A percentile compares a stretch with the other conserved stretches of the same genome.
These are phyloP conservation scores for Bujurquina vittata DNA, from an alignment of 2,113 vertebrate genomes.

Conservation along the genomic window DNA sequence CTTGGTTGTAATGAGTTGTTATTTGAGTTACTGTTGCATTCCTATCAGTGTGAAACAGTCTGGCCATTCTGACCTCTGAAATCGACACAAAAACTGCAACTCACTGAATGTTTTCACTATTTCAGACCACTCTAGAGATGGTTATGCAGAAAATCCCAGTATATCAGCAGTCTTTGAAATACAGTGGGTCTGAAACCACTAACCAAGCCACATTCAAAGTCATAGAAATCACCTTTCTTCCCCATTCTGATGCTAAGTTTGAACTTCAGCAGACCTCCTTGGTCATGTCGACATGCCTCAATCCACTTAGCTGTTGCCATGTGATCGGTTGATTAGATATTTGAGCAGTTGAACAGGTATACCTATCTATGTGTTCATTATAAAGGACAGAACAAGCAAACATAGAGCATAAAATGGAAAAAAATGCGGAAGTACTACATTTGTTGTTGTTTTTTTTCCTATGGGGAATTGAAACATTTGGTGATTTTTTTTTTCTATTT, in stretches of 20 bases:
- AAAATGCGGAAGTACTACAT: neutral
- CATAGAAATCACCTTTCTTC: neutral
- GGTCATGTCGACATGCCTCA: neutral
- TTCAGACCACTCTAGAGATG: neutral
- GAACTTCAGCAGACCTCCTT: neutral
- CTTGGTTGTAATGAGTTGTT: neutral
- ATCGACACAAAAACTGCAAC: neutral
- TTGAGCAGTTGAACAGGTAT: neutral
- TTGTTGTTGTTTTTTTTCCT: no score
- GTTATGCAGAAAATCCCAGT: neutral
- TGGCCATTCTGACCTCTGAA: neutral
- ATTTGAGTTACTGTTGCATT: neutral
- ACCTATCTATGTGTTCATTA: neutral
- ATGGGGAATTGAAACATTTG: no score
- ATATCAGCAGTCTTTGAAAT: neutral
- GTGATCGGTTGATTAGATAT: neutral
- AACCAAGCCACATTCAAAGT: neutral
- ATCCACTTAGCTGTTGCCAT: neutral
- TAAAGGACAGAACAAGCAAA: neutral
- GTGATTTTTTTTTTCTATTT: neutral
- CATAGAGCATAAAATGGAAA: neutral
- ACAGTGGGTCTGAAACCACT: neutral
- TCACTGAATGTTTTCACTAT: neutral
- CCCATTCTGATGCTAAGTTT: neutral
- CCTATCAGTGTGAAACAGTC: neutral